Conservation (phyloP, 2,797 vertebrate genomes). For the Tapirus indicus region DNA sequence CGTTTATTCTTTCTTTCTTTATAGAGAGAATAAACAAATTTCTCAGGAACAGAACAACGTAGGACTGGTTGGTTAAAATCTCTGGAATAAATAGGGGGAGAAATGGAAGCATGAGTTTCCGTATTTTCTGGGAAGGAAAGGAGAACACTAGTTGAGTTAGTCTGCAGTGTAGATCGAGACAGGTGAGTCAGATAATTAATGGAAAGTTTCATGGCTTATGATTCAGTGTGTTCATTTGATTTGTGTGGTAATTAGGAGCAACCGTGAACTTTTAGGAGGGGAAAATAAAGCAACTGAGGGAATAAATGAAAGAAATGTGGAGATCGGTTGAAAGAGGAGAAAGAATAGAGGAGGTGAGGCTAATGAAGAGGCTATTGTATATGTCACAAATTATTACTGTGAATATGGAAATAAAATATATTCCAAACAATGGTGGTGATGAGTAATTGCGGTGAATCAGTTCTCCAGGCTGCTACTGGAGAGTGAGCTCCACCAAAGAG, state of each 20-base stretch:
- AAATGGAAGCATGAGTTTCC: not conserved
- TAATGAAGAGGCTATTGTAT: not conserved
- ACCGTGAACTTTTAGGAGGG: constrained; percentile 15
- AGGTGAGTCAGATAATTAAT: not conserved
- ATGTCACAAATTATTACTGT: not conserved
- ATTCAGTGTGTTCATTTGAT: constrained; percentile 20
- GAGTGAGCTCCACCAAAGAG: not conserved
- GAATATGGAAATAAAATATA: constrained; percentile 1
- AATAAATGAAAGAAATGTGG: not conserved
- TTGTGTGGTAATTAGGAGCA: not conserved
- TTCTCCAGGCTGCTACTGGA: not conserved
- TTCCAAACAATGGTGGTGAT: not conserved
- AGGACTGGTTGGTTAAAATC: constrained; percentile 19
- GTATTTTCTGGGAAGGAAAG: not conserved
- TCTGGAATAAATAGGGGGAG: not conserved
- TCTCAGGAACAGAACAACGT: not conserved
- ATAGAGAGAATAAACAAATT: not conserved
- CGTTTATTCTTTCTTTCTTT: too few relatives aligned
- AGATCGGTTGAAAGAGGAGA: not conserved
- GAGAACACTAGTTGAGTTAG: not conserved
- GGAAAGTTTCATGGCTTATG: not conserved
- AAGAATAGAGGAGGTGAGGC: not conserved
- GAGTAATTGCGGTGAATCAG: not conserved
- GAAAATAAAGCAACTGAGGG: not conserved
- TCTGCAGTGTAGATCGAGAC: not conserved